phyloP scores from a whole-genome alignment of 1,140 invertebrate species.

The Musca domestica region DNA sequence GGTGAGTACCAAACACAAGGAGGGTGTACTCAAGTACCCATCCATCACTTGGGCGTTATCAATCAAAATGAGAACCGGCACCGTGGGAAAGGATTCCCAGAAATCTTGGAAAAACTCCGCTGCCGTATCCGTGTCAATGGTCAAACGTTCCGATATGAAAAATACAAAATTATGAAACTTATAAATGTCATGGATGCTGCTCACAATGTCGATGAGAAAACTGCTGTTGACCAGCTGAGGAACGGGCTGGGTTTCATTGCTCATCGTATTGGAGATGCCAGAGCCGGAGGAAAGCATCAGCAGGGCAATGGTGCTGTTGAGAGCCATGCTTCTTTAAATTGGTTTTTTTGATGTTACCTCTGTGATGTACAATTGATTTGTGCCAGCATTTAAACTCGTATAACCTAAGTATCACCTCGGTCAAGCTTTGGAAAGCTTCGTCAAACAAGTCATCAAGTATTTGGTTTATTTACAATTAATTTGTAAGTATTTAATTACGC shows the following conservation, averaged over 20 bases:
- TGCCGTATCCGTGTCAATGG: conserved; percentile 26
- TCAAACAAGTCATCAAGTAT: conserved; percentile 30
- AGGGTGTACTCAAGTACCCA: conserved; percentile 39
- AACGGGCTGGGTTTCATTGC: not conserved
- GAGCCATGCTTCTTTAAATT: not conserved
- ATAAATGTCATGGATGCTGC: conserved; percentile 31
- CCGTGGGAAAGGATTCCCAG: conserved; percentile 31
- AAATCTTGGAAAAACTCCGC: conserved; percentile 38
- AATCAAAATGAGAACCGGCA: conserved; percentile 34
- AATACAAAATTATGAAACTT: conserved; percentile 43
- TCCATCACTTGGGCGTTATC: conserved; percentile 26
- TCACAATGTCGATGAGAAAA: conserved; percentile 36
- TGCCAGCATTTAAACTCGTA: too few relatives aligned
- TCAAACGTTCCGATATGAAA: conserved; percentile 41
- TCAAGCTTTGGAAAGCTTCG: not conserved
- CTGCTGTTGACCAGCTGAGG: conserved; percentile 30
- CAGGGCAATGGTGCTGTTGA: not conserved
- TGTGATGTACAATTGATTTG: too few relatives aligned
- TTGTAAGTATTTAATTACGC: conserved; percentile 35
- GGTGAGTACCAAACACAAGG: conserved; percentile 38
- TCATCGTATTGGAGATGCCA: not conserved
- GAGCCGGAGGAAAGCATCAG: not conserved
- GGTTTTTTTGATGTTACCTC: too few relatives aligned
- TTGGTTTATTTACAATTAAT: conserved; percentile 28
- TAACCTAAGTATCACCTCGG: too few relatives aligned